Percentiles rank a stretch among this genome's conserved stretches.
phyloP scores from a whole-genome alignment of 64 coral and sea anemone genomes.

The Trachythela sp. region DNA sequence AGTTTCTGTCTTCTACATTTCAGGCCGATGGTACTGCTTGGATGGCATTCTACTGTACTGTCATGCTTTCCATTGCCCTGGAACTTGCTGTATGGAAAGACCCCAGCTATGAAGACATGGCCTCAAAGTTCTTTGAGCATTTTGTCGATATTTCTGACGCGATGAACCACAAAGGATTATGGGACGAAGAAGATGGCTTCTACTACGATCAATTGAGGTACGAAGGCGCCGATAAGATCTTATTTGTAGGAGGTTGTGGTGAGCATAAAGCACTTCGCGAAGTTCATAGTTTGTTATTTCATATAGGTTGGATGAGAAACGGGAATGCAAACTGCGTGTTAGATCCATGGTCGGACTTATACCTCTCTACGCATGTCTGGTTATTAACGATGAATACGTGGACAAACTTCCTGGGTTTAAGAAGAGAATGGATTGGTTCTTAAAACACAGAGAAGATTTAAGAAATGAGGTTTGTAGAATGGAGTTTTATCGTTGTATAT shows the following conservation, averaged over 20 bases:
- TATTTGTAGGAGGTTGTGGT: too few species aligned
- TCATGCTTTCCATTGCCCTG: slow-evolving; percentile 92
- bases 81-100: slow-evolving; percentile 64
- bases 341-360: slow-evolving; percentile 71
- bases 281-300: too few species aligned
- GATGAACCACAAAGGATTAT: slow-evolving; percentile 79
- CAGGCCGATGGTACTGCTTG: slow-evolving; percentile 96
- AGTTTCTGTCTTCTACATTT: not conserved
- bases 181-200: slow-evolving; percentile 71
- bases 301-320: not conserved
- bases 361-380: slow-evolving; percentile 58
- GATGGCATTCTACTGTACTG: slow-evolving; percentile 94
- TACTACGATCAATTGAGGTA: slow-evolving; percentile 68
- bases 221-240: not conserved
- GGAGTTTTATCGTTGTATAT: not conserved
- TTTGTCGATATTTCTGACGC: slow-evolving; percentile 89
- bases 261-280: too few species aligned
- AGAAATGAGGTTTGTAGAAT: slow-evolving; percentile 46
- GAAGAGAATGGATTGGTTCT: slow-evolving; percentile 72
- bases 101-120: slow-evolving; percentile 86
- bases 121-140: slow-evolving; percentile 95
- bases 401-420: slow-evolving; percentile 66
- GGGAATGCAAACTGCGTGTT: slow-evolving; percentile 50
- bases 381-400: slow-evolving; percentile 55
- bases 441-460: slow-evolving; percentile 64